Percentiles rank a stretch among this genome's conserved stretches.
These are phyloP conservation scores for Ichneumoninae sp. DNA, from an alignment of 2,888 invertebrate species.

Conservation along the genomic window DNA sequence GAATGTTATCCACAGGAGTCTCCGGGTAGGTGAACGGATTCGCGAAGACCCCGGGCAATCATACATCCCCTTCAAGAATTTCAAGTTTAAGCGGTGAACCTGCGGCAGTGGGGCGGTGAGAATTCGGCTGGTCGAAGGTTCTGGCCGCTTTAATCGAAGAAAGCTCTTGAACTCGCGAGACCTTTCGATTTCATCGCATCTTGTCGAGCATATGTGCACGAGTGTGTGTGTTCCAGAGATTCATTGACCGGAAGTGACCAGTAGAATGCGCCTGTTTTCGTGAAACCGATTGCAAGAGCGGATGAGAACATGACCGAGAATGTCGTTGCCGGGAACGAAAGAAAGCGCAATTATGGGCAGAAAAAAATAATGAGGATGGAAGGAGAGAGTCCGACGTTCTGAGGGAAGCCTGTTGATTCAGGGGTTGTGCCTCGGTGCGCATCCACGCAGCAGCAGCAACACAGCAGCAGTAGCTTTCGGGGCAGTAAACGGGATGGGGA, in stretches of 20 bases:
- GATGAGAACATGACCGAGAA: neutral
- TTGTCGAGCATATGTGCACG: neutral
- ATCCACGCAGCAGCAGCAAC: constrained; percentile 66
- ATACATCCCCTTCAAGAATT: constrained; percentile 81
- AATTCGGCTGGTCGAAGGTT: constrained; percentile 44
- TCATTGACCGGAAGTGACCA: constrained; percentile 14
- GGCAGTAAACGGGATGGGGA: constrained; percentile 71
- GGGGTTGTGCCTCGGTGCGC: constrained; percentile 71
- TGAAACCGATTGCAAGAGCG: neutral
- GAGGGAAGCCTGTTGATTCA: constrained; percentile 82
- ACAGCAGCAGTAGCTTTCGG: constrained; percentile 61
- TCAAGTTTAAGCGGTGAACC: constrained; percentile 50
- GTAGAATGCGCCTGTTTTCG: constrained; percentile 4
- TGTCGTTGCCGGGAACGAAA: neutral
- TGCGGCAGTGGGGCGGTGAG: constrained; percentile 17
- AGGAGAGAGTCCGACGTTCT: constrained; percentile 31
- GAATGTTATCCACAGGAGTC: neutral
- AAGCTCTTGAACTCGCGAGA: constrained; percentile 51
- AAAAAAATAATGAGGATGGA: constrained; percentile 2
- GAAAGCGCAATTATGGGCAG: neutral
- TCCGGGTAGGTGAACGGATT: neutral
- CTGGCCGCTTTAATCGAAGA: constrained; percentile 57
- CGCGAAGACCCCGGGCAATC: constrained; percentile 67
- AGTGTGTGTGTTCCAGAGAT: constrained; percentile 3
- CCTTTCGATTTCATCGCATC: constrained; percentile 41